Evolutionary conservation across 2,113 vertebrate species (phyloP).

Genomic region (Megalops atlanticus): DNA sequence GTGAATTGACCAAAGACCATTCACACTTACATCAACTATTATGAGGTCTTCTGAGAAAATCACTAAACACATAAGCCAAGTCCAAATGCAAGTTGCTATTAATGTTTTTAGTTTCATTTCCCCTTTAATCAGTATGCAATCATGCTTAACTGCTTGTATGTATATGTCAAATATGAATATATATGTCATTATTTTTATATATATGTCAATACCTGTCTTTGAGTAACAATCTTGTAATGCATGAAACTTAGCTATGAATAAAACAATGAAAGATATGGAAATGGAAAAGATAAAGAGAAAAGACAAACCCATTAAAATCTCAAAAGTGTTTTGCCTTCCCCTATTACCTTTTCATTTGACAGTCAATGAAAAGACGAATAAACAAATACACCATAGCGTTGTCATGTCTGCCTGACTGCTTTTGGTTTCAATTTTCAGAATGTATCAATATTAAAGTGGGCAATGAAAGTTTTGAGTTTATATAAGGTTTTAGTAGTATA

Average conservation of each 20-base stretch:
- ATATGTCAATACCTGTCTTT: not conserved
- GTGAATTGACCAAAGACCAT: no score
- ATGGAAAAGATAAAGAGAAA: not conserved
- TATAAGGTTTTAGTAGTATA: not conserved
- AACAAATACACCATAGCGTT: not conserved
- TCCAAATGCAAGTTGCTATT: no score
- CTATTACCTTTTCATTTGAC: not conserved
- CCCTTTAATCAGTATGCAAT: no score
- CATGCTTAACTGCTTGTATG: no score
- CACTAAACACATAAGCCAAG: no score
- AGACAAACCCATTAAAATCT: not conserved
- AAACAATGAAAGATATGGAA: slow-evolving; percentile 3
- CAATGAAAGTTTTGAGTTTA: not conserved
- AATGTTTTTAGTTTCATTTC: no score
- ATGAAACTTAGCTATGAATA: not conserved
- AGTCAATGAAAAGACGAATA: not conserved
- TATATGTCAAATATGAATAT: not conserved
- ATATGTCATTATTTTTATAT: not conserved
- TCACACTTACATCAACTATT: no score
- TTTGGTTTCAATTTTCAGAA: not conserved
- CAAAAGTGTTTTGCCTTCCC: not conserved
- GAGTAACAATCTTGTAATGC: not conserved
- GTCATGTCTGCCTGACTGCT: not conserved
- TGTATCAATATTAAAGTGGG: not conserved
- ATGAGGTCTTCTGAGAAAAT: no score